Evolutionary conservation across 2,888 invertebrate genomes (phyloP), one percentile per base, ranked within the genome.

Genomic region (Drosophila affinis): DNA sequence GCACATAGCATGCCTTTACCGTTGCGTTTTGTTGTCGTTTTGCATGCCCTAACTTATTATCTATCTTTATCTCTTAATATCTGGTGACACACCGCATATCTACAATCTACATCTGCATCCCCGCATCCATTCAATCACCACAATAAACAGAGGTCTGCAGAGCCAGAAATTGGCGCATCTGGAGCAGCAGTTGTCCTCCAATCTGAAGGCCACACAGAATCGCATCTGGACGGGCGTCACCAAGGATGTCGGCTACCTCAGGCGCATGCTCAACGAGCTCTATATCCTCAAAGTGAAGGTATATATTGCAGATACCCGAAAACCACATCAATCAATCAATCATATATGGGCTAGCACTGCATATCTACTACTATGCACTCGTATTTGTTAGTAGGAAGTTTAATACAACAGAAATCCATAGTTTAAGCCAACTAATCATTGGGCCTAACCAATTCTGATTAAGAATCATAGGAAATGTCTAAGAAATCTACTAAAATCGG

Each of bases 201-300:
- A 96, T 89, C 93, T 97, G 67, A 96, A 96, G 89, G 94, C 94
- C 39, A 97, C 97, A 0, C 97, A 97, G 79, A 94, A 94, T 71
- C 95, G 94, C 91, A 96, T 97, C 73, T 94, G 96, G 92, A 94
- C 94, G 90, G 96, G 95, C 68, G 95, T 96, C 78, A 95, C 95
- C 46, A 95, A 94, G 91, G 96, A 96, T 90, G 93, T 96, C 61
- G 94, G 95, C 63, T 95, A 95, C 79, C 93, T 96, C 70, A 93
- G 96, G 67, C 94, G 95, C 79, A 94, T 96, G 58, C 94, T 96
- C 64, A 96, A 96, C 89, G 97, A 97, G 92, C 94, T 97, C 24
- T 95, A 97, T 85, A 93, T 97, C 75, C 94, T 96, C 79, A 95
- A 96, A 93, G 95, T 97, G 65, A 97, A 96, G 94, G 96, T 96